Evolutionary conservation across 2,797 vertebrate species (phyloP), one percentile per base, ranked within the genome.

Genomic region (Acrocephalus scirpaceus): DNA sequence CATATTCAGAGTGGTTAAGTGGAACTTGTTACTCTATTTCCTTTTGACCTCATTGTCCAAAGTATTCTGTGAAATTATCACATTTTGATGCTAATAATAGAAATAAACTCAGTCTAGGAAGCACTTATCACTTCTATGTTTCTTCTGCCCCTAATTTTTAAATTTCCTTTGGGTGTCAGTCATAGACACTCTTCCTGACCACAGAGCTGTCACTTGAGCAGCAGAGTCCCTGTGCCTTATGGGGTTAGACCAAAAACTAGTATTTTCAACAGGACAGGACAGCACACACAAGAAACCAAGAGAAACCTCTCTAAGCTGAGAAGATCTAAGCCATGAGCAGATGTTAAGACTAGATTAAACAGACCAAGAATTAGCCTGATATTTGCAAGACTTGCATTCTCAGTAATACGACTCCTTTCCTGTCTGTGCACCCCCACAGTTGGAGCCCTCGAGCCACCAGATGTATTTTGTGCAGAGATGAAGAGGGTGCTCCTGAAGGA

Each of bases 401-500:
- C 2, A 2, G 27, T 50, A 25, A 30, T 13, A 69, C 16, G 26
- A 27, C 4, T 57, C 27, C 26, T 58, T 79, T 54, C 16, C n/a
- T 38, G 2, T 30, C 45, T 8, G 2, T 60, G 32, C 26, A 51
- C 2, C 10, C 17, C 38, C 13, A 17, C 9, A 45, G 38, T 34
- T 0, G 2, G n/a, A 71, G 25, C 9, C 20, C 16, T 51, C 32
- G 29, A 44, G 5, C 11, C 4, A 2, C 16, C 3, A 7, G 27
- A 17, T 13, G 13, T 42, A 51, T 50, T 27, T 36, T 61, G 42
- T 65, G 21, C 34, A 42, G 47, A 62, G 30, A 13, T 51, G 62
- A 84, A 76, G 48, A 69, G 7, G 7, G 5, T 75, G 40, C 7
- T 84, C 38, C 62, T 54, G 64, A 45, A 81, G 44, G 19, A 86